Evolutionary conservation across 2,113 vertebrate species (phyloP), one percentile per base, ranked within the genome.

Genomic region (Eclectus roratus): DNA sequence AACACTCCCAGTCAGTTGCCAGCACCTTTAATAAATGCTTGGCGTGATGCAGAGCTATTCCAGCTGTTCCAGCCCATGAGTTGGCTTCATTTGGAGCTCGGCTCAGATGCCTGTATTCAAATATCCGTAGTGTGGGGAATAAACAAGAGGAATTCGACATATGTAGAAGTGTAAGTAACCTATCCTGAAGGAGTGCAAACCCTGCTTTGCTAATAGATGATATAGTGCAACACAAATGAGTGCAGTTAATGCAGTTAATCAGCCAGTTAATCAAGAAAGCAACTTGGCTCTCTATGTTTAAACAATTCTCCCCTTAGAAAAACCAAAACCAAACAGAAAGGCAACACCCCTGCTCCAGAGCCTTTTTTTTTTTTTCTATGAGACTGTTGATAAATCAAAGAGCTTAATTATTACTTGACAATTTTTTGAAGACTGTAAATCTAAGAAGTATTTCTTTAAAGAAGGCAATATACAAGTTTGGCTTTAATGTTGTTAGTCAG

Each of bases 401-500:
- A 81, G 61, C 5, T 47, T 70, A 87, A 88, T 73, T 66, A 89
- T 71, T 91, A 28, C n/a, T 56, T 74, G 33, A 58, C 15, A 66
- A 46, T 49, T 31, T 82, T 82, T 84, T 78, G n/a, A 88, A 61
- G 21, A 49, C 21, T 73, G 53, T 83, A 93, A 68, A 78, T 37
- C 27, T 72, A 91, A 80, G n/a, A 85, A 25, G 8, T 82, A 31
- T 55, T 84, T 93, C 19, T 89, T 63, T 85, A 46, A 79, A 80
- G 39, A 80, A 50, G 58, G 8, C 60, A 65, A 49, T 95, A 95
- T 89, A 46, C 43, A 91, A 64, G 44, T 74, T 96, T 88, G 95
- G 8, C 14, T 80, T 55, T 91, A 89, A 20, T 68, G 44, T 46
- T 85, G 28, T 72, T 86, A 65, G 27, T 29, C 31, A 92, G 53